These are phyloP conservation scores for Sesia bembeciformis DNA, from an alignment of 2,888 invertebrate genomes.

Conservation along the genomic window DNA sequence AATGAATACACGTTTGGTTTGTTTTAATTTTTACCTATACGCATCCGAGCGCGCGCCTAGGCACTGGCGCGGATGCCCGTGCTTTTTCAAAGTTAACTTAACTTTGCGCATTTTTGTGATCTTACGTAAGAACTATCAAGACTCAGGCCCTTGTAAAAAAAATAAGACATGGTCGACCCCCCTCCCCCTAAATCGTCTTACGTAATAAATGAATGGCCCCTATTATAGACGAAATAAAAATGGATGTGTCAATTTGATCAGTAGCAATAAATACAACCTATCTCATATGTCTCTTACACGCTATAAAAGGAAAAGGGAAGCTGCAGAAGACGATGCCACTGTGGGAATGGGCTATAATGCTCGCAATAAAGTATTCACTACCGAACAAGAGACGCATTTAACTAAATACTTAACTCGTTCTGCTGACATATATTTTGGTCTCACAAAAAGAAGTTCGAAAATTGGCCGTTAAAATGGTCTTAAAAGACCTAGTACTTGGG, in stretches of 20 bases:
- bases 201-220: too few species aligned
- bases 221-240: background rate
- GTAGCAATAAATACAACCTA: background rate
- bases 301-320: background rate
- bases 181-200: too few species aligned
- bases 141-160: too few species aligned
- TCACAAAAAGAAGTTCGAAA: constrained; percentile 3
- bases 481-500: background rate
- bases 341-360: constrained; percentile 1
- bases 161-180: too few species aligned
- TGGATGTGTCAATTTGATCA: background rate
- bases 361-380: background rate
- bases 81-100: too few species aligned
- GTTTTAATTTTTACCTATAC: too few species aligned
- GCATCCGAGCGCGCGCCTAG: too few species aligned
- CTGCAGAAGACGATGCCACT: background rate
- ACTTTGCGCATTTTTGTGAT: too few species aligned
- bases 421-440: constrained; percentile 5
- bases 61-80: too few species aligned
- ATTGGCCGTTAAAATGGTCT: constrained; percentile 1
- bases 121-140: too few species aligned
- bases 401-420: constrained; percentile 1
- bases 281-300: background rate
- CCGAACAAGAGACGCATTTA: constrained; percentile 1
- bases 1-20: too few species aligned